These are phyloP conservation scores for Drosophila tristis DNA, from an alignment of 1,140 invertebrate species.

Conservation along the genomic window DNA sequence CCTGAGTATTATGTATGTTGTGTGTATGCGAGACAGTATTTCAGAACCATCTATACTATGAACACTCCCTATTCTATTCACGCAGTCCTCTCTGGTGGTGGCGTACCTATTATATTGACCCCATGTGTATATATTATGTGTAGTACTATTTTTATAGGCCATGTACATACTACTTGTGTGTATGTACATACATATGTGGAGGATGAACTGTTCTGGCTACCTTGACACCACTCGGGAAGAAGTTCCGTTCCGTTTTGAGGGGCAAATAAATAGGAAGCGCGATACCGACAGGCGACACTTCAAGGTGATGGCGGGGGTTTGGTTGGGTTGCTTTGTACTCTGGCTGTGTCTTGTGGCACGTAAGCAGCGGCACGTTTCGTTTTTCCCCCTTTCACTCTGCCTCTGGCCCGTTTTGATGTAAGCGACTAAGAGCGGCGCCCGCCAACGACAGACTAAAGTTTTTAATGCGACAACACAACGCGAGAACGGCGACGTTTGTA, in stretches of 20 bases:
- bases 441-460: slow-evolving; percentile 48
- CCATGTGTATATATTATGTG: not conserved
- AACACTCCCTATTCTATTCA: no score
- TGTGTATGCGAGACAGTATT: no score
- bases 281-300: slow-evolving; percentile 37
- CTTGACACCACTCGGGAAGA: slow-evolving; percentile 50
- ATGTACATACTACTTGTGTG: slow-evolving; percentile 6
- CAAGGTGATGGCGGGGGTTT: slow-evolving; percentile 41
- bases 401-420: slow-evolving; percentile 13
- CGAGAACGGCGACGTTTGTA: slow-evolving; percentile 38
- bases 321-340: not conserved
- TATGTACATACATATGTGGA: not conserved
- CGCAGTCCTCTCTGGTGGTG: no score
- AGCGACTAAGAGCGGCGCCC: slow-evolving; percentile 30
- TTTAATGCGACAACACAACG: slow-evolving; percentile 27
- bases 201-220: slow-evolving; percentile 25
- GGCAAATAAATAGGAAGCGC: slow-evolving; percentile 47
- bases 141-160: slow-evolving; percentile 14
- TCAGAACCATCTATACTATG: no score
- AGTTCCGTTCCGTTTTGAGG: slow-evolving; percentile 36
- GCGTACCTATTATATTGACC: no score
- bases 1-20: no score
- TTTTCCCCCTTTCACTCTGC: slow-evolving; percentile 7
- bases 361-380: slow-evolving; percentile 27
- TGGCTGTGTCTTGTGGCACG: slow-evolving; percentile 33